Evolutionary conservation across 2,113 vertebrate genomes (phyloP).

Genomic region (Halcyon malimbica): DNA sequence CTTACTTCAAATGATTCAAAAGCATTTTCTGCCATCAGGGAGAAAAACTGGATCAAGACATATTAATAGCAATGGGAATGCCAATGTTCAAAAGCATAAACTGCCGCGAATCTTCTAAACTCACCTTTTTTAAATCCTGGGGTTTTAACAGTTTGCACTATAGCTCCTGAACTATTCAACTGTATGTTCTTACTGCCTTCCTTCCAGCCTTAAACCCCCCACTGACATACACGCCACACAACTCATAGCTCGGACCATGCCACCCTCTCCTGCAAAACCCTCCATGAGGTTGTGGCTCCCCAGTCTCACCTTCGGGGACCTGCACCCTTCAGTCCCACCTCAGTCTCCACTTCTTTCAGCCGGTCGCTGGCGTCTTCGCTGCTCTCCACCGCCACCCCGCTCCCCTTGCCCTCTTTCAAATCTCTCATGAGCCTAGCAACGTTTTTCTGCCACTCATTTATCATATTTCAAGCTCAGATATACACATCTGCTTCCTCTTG

Average conservation of each 20-base stretch:
- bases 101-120: not conserved
- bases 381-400: not conserved
- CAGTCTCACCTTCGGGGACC: not conserved
- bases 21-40: not conserved
- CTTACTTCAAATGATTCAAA: not conserved
- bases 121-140: not conserved
- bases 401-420: constrained; percentile 3
- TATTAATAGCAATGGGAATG: not conserved
- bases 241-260: not conserved
- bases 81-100: not conserved
- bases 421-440: constrained; percentile 47
- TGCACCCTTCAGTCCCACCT: rapidly evolving
- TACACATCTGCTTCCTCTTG: constrained; percentile 51
- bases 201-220: not conserved
- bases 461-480: constrained; percentile 48
- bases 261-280: not conserved
- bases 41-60: not conserved
- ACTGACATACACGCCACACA: rapidly evolving
- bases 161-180: not conserved
- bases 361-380: not conserved
- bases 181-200: rapidly evolving
- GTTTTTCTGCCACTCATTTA: constrained; percentile 60
- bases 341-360: rapidly evolving
- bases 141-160: not conserved
- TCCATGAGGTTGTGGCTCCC: not conserved